These are phyloP conservation scores for Nycticebus coucang DNA, from an alignment of 2,113 vertebrate genomes.

Conservation along the genomic window DNA sequence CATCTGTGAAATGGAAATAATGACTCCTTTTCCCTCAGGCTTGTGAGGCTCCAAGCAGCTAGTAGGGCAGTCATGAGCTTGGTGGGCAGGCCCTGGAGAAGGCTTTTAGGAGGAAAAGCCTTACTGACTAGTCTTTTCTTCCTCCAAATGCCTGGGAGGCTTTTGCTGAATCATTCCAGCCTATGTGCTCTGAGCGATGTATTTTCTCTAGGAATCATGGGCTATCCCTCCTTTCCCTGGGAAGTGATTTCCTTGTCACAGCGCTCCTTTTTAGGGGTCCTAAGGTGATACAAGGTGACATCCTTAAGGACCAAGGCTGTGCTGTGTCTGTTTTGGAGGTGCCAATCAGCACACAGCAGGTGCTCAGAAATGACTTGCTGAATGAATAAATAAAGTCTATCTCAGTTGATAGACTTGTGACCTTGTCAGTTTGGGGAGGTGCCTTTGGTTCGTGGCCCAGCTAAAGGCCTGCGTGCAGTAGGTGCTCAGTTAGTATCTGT, in stretches of 20 bases:
- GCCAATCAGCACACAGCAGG: background rate
- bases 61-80: background rate
- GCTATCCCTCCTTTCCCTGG: background rate
- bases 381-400: background rate
- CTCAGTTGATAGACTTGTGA: background rate
- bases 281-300: background rate
- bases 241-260: background rate
- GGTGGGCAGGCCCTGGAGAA: background rate
- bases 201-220: background rate
- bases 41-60: background rate
- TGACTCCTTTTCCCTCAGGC: background rate
- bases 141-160: background rate
- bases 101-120: background rate
- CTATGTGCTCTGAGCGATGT: background rate
- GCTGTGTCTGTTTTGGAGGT: background rate
- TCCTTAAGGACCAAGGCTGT: background rate
- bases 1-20: background rate
- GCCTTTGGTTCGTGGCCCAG: background rate
- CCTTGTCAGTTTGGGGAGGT: background rate
- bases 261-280: background rate
- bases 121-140: background rate
- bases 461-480: background rate
- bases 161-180: slow-evolving; percentile 72
- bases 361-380: background rate
- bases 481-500: background rate